Evolutionary conservation across 2,113 vertebrate species (phyloP), one percentile per base, ranked within the genome.

Genomic region (Passer domesticus): DNA sequence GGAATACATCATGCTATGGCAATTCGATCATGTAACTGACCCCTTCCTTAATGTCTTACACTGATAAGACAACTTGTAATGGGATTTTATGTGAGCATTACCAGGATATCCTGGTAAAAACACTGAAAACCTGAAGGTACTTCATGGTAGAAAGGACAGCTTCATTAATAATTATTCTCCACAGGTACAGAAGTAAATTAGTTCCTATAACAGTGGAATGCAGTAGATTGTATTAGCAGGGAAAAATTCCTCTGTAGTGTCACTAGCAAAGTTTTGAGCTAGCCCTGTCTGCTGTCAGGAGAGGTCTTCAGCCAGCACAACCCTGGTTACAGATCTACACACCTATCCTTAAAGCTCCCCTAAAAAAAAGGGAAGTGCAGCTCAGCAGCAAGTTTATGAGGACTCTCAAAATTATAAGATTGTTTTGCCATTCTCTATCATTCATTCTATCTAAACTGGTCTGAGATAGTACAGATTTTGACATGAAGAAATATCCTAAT

Each of bases 321-420:
- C 1, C n/a, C 21, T 52, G 2, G 4, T 49, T 82, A 35, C 7
- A 70, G 3, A 4, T 55, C 16, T 59, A 13, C 49, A 23, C 13
- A 79, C 2, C 5, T 0, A 1, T 43, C 15, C 12, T 44, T 66
- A 58, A 46, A 74, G 0, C 3, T 58, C 3, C 5, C 2, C 5
- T 55, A 16, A 33, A 69, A 39, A 52, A 4, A 7, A 17, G 3
- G 5, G 7, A 7, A 35, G 3, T 37, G 17, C 9, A 83, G 3
- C 17, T 83, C 13, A 58, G 11, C 7, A 87, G 11, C 28, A 81
- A 62, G 14, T 27, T 89, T 76, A 30, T 62, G 18, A 80, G 18
- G 24, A 62, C 13, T 64, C 10, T 50, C 8, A 72, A 41, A 78
- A 58, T 23, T 15, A 12, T 30, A n/a, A 30, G 4, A 37, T 4